phyloP scores from a whole-genome alignment of 2,888 invertebrate genomes.

The Diarsia rubi region DNA sequence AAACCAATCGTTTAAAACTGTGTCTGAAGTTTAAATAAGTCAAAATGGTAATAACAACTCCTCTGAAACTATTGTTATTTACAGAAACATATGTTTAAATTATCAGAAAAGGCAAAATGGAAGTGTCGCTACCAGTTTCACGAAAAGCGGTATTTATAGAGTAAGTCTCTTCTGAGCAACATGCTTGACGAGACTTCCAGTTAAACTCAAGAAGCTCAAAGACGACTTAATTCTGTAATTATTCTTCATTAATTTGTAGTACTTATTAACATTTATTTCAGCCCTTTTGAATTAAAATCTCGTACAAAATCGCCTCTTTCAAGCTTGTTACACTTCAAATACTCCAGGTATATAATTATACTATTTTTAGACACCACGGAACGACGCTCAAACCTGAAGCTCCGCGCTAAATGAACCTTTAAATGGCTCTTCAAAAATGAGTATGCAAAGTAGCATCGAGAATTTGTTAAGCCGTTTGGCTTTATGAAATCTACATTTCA shows the following conservation, averaged over 20 bases:
- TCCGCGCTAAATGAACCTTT: conserved; percentile 48
- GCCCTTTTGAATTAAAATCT: conserved; percentile 48
- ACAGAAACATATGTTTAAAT: conserved; percentile 4
- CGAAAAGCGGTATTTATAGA: conserved; percentile 25
- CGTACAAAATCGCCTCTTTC: conserved; percentile 40
- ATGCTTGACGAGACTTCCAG: conserved; percentile 29
- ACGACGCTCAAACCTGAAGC: conserved; percentile 35
- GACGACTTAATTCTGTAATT: conserved; percentile 48
- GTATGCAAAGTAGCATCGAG: conserved; percentile 40
- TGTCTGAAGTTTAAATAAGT: neutral
- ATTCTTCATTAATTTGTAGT: conserved; percentile 50
- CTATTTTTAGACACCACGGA: conserved; percentile 54
- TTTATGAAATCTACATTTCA: conserved; percentile 56
- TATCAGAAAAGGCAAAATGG: conserved; percentile 6
- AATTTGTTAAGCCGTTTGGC: conserved; percentile 43
- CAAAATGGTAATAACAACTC: neutral
- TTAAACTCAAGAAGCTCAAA: conserved; percentile 40
- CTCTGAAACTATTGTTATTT: neutral
- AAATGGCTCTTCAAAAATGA: conserved; percentile 49
- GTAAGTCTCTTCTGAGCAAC: conserved; percentile 39
- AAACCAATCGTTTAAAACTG: neutral
- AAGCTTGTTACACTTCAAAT: conserved; percentile 42
- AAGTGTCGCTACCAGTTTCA: neutral
- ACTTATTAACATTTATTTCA: conserved; percentile 51
- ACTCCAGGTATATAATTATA: conserved; percentile 47